Evolutionary conservation across 2,113 vertebrate species (phyloP).

Genomic region (Dendropsophus ebraccatus): DNA sequence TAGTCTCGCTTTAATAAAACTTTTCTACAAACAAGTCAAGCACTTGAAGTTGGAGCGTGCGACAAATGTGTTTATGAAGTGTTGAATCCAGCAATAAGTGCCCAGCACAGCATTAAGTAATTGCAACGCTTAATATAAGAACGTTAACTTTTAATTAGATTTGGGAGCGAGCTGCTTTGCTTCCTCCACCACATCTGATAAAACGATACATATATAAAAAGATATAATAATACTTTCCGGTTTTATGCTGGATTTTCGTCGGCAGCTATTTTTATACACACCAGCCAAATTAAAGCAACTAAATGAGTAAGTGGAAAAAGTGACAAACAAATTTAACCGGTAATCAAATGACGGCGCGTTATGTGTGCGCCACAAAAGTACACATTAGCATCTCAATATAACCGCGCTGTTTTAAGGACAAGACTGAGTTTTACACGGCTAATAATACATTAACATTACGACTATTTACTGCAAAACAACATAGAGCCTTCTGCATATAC

Average conservation of each 20-base stretch:
- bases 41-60: background rate
- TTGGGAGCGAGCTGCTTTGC: background rate
- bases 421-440: background rate
- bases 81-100: slow-evolving; percentile 24
- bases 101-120: slow-evolving; percentile 22
- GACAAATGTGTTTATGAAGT: slow-evolving; percentile 24
- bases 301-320: background rate
- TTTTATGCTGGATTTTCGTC: background rate
- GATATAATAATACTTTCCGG: background rate
- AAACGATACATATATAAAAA: slow-evolving; percentile 5
- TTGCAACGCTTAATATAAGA: slow-evolving; percentile 37
- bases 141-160: slow-evolving; percentile 44
- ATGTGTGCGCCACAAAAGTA: background rate
- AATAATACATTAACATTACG: background rate
- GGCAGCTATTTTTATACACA: background rate
- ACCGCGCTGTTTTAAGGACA: background rate
- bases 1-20: slow-evolving; percentile 16
- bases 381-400: background rate
- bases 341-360: background rate
- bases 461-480: slow-evolving; percentile 3
- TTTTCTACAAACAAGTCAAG: slow-evolving; percentile 8
- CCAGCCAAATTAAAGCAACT: background rate
- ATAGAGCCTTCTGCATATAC: background rate
- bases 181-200: slow-evolving; percentile 28
- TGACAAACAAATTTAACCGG: background rate